Evolutionary conservation across 2,888 invertebrate genomes (phyloP), one percentile per base, ranked within the genome.

Genomic region (Pyrrhosoma nymphula): DNA sequence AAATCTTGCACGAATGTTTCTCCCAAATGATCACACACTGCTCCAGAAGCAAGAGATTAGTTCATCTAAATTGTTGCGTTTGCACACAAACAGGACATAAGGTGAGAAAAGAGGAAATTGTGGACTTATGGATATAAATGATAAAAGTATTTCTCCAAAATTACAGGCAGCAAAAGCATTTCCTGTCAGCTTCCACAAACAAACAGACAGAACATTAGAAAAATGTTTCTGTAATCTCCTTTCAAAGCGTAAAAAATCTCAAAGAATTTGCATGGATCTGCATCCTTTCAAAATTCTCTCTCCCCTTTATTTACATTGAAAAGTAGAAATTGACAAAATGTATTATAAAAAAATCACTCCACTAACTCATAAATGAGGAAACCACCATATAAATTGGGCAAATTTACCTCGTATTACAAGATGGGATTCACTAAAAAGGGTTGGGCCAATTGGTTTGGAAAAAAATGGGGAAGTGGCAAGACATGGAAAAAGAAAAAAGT

Each of bases 11-110:
- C 63, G 35, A 93, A 69, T 39, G 93, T 69, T 93, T 93, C 93
- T 93, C 93, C 69, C 93, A 47, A 93, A 69, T 75, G 93, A 93
- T 69, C 93, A 93, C 93, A 39, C 75, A 93, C 93, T 69, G 93
- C 93, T 93, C 93, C 93, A 93, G 93, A 93, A 93, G 93, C 93
- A 75, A 93, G 93, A 93, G 69, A 93, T 93, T 93, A 93, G 93
- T 93, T n/a, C 93, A 93, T 93, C 93, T 69, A 75, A 75, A 93
- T 75, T 26, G 93, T n/a, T 93, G 93, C 69, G 35, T 35, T 93
- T 75, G n/a, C 47, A 93, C 93, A 93, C 69, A 93, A 91, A 69
- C n/a, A 93, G 75, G 93, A 93, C 93, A 93, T n/a, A 20, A 93
- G 93, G 93, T 93, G 47, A 93, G 93, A 69, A 75, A 55, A 69